These are phyloP conservation scores for Mus minutoides DNA, from an alignment of 2,797 vertebrate species.

Conservation along the genomic window DNA sequence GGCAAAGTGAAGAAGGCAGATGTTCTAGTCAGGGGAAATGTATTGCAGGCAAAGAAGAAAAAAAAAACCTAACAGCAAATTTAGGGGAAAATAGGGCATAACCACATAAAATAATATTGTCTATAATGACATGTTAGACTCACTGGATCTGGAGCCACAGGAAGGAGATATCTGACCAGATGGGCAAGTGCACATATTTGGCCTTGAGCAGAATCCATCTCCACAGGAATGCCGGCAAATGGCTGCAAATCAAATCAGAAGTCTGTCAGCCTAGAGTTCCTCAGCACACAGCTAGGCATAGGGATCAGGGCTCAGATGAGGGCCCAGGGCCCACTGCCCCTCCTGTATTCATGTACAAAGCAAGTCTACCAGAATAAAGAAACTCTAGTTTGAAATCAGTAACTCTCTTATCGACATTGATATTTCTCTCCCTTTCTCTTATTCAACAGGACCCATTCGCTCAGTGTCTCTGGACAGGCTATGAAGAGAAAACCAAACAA, in stretches of 20 bases:
- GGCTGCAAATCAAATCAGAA: conserved; percentile 87
- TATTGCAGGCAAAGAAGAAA: conserved; percentile 72
- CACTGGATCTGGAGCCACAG: conserved; percentile 98
- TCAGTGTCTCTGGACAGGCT: neutral
- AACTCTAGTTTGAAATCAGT: neutral
- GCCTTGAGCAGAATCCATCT: conserved; percentile 99
- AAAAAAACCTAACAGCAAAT: conserved; percentile 80
- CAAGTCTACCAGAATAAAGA: neutral
- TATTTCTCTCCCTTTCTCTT: neutral
- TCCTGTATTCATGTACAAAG: neutral
- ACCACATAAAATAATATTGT: conserved; percentile 80
- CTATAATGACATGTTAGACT: conserved; percentile 84
- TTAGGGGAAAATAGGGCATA: conserved; percentile 77
- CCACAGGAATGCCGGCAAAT: conserved; percentile 99
- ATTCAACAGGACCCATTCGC: neutral
- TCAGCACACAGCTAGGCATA: neutral
- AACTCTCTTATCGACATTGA: neutral
- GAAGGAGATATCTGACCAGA: conserved; percentile 95
- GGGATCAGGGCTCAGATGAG: neutral
- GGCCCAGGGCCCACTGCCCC: neutral
- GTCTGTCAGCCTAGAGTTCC: conserved; percentile 36
- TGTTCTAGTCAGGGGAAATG: conserved; percentile 66
- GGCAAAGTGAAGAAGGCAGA: conserved; percentile 73
- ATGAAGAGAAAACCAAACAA: neutral
- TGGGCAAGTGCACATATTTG: conserved; percentile 99